Evolutionary conservation across 2,797 vertebrate genomes (phyloP), one percentile per base, ranked within the genome.

Genomic region (Dermochelys coriacea): DNA sequence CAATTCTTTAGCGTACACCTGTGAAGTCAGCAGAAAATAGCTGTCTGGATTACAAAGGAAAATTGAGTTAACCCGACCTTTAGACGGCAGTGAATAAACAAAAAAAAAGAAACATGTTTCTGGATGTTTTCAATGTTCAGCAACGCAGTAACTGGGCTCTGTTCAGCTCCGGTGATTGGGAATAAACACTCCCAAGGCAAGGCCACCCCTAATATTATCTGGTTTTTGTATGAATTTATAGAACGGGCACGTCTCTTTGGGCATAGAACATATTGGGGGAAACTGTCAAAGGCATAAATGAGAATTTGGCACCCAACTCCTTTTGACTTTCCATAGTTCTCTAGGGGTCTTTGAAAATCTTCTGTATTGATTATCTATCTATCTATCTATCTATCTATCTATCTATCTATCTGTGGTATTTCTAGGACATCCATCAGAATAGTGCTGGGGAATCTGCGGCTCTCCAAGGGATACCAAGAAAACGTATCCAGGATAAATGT

Each of bases 1-100:
- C 84, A 68, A 47, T 95, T 95, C 74, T 95, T 93, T 29, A 86
- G 47, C 80, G 34, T 90, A 57, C 0, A 4, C 37, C 49, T 91
- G 95, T 86, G 52, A 34, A 96, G 16, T 97, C 90, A 95, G 97
- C 94, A 96, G 85, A 96, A 97, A 85, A 68, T 93, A 82, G 45
- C 81, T 92, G 78, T 94, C 45, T 86, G 88, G 79, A 84, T 61
- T 95, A 50, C 57, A 88, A 91, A 95, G 86, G 75, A 91, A 50
- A 88, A 78, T 59, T 91, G 94, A 74, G 50, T 96, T 92, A 93
- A 80, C 80, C 47, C 80, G 94, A 19, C 80, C 49, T 96, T 68
- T 78, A 97, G 88, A 95, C 94, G 80, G 75, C 0, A 0, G 51
- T 90, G 84, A 97, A 91, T 92, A 96, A 96, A 78, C 95, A 82